Evolutionary conservation across 2,797 vertebrate species (phyloP).

Genomic region (Pseudochirops cupreus): DNA sequence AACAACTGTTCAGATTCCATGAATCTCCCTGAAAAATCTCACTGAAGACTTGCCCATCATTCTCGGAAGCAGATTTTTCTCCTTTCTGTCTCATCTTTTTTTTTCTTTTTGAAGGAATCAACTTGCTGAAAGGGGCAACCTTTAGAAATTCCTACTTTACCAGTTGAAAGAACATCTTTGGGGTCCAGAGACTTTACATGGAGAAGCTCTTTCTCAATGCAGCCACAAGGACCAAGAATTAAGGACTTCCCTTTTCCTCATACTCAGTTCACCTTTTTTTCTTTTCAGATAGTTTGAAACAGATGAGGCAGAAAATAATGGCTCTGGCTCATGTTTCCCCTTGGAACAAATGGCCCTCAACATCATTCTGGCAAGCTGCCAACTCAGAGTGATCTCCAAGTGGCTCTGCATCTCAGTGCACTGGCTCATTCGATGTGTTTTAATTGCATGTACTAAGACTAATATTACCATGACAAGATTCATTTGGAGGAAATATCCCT

Average conservation of each 20-base stretch:
- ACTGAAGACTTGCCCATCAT: neutral
- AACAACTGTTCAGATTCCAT: neutral
- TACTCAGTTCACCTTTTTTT: neutral
- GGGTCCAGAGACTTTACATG: neutral
- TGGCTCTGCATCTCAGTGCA: neutral
- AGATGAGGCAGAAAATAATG: neutral
- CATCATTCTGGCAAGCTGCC: neutral
- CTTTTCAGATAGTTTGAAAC: neutral
- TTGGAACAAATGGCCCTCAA: neutral
- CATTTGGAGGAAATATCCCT: constrained; percentile 20
- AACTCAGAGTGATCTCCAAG: neutral
- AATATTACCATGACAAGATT: rapidly evolving
- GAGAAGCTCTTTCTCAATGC: neutral
- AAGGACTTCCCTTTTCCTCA: neutral
- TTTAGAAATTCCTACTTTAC: neutral
- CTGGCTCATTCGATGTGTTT: rapidly evolving
- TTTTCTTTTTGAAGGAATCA: neutral
- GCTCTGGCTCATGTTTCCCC: neutral
- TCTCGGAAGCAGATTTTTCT: neutral
- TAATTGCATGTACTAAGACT: neutral
- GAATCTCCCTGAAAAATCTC: neutral
- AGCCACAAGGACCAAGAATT: rapidly evolving
- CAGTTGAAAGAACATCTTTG: neutral
- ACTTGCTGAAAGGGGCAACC: neutral
- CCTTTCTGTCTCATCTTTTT: neutral